phyloP scores from a whole-genome alignment of 37 sponge, comb jelly and placozoan species.

The Petrosia ficiformis region DNA sequence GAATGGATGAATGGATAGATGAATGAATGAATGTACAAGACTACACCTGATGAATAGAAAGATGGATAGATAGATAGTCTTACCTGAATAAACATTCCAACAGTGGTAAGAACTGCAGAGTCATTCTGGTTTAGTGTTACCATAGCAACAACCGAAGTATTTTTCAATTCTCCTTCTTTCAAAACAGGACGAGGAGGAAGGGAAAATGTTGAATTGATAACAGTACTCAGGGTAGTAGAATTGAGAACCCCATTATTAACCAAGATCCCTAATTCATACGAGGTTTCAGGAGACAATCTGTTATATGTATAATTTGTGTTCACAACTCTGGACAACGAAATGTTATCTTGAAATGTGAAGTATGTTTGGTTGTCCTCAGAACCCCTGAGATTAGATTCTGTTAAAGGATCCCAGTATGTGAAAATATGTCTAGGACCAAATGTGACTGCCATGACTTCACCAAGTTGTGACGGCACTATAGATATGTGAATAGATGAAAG shows the following conservation, averaged over 20 bases:
- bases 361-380: not conserved
- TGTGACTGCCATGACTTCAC: not conserved
- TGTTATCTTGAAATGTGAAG: not conserved
- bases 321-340: too few species aligned
- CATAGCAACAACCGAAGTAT: not conserved
- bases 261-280: not conserved
- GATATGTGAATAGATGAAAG: too few species aligned
- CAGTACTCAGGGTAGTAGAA: not conserved
- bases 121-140: not conserved
- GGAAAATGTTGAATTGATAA: not conserved
- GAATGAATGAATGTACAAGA: not conserved
- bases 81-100: too few species aligned
- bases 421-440: not conserved
- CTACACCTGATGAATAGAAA: too few species aligned
- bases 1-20: not conserved
- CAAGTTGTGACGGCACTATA: not conserved
- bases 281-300: not conserved
- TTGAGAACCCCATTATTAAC: not conserved
- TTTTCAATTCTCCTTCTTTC: not conserved
- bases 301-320: too few species aligned
- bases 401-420: not conserved
- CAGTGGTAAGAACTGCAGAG: too few species aligned
- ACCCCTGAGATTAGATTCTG: not conserved
- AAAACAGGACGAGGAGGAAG: not conserved
- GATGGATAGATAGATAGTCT: too few species aligned